Evolutionary conservation across 2,888 invertebrate genomes (phyloP).

Genomic region (Glyphotaelius pellucidus): DNA sequence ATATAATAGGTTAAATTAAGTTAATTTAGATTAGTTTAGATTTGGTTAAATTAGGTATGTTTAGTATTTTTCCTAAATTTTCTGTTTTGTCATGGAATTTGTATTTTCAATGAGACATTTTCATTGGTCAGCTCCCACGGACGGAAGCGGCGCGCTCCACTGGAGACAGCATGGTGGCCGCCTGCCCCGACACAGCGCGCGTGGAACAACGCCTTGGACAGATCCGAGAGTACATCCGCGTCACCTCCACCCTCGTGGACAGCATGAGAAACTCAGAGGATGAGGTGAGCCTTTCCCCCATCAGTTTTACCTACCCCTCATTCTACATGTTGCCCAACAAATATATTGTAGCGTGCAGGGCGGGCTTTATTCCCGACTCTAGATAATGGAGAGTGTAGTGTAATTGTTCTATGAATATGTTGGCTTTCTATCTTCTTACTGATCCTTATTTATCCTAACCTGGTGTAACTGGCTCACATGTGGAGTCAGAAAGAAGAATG

Average conservation of each 20-base stretch:
- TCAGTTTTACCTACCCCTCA: not conserved
- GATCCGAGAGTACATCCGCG: slow-evolving; percentile 84
- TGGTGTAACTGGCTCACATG: not conserved
- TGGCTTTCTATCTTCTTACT: not conserved
- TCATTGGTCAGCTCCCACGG: slow-evolving; percentile 68
- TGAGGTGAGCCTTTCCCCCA: slow-evolving; percentile 76
- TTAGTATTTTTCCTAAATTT: no score
- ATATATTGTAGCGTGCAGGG: no score
- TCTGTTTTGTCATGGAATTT: no score
- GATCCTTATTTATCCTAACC: not conserved
- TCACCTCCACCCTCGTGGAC: slow-evolving; percentile 83
- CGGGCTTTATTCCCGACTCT: no score
- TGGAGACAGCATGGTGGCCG: slow-evolving; percentile 75
- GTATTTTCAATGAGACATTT: not conserved
- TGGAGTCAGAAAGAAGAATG: not conserved
- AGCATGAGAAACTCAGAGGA: slow-evolving; percentile 83
- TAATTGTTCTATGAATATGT: not conserved
- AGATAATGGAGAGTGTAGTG: no score
- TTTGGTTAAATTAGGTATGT: no score
- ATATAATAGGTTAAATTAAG: no score
- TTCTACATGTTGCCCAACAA: not conserved
- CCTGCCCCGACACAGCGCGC: slow-evolving; percentile 81
- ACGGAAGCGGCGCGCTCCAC: slow-evolving; percentile 74
- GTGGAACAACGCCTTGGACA: slow-evolving; percentile 84
- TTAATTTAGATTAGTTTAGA: no score